These are phyloP conservation scores for Baryphthengus martii DNA, from an alignment of 2,113 vertebrate genomes.

Conservation along the genomic window DNA sequence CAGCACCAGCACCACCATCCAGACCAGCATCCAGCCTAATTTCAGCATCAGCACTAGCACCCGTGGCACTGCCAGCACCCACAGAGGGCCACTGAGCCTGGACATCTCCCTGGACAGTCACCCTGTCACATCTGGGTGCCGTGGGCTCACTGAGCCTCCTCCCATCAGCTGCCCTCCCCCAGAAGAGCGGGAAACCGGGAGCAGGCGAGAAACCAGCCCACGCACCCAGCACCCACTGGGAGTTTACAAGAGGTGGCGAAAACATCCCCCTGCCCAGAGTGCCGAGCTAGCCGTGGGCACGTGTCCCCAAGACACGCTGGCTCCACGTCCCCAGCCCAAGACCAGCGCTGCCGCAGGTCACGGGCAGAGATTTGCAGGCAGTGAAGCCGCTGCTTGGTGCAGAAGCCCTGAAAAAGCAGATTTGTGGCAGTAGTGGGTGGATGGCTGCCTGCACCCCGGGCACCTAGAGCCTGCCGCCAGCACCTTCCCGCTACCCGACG, in stretches of 20 bases:
- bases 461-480: background rate
- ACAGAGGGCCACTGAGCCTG: background rate
- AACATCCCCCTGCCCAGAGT: background rate
- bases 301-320: rapidly evolving
- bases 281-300: background rate
- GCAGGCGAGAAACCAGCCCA: background rate
- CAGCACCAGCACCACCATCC: too few species aligned
- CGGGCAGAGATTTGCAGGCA: background rate
- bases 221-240: rapidly evolving
- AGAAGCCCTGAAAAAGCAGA: background rate
- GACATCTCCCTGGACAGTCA: rapidly evolving
- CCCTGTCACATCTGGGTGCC: rapidly evolving
- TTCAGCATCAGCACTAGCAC: too few species aligned
- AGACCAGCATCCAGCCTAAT: background rate
- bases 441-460: background rate
- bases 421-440: rapidly evolving
- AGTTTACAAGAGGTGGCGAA: background rate
- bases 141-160: background rate
- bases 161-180: too few species aligned
- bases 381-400: background rate
- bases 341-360: rapidly evolving
- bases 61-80: background rate
- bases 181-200: background rate
- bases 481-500: constrained; percentile 29
- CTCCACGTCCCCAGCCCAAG: rapidly evolving